Percentiles rank a stretch among this genome's conserved stretches.
These are phyloP conservation scores for Mirza zaza DNA, from an alignment of 2,113 vertebrate genomes.

Conservation along the genomic window DNA sequence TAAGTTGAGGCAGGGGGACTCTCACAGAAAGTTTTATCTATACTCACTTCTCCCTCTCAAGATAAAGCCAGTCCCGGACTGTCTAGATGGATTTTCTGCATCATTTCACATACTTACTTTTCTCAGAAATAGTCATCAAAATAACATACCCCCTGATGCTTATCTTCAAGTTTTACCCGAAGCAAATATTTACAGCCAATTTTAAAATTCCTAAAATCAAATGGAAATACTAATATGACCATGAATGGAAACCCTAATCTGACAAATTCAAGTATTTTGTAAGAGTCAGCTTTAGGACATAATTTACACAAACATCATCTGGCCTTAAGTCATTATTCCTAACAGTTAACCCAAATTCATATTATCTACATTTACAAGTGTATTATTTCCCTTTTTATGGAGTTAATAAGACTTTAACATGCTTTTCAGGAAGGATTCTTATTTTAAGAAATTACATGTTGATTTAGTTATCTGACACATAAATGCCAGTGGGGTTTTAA, in stretches of 20 bases:
- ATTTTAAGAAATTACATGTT: conserved; percentile 13
- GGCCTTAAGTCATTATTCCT: neutral
- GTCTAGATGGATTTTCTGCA: conserved; percentile 71
- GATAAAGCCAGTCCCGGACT: conserved; percentile 48
- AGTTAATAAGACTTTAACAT: neutral
- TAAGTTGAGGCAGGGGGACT: neutral
- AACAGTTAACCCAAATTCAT: neutral
- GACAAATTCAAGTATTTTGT: conserved; percentile 46
- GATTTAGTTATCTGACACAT: neutral
- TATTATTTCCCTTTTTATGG: neutral
- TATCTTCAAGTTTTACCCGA: conserved; percentile 74
- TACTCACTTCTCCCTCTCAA: neutral
- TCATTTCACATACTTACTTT: conserved; percentile 68
- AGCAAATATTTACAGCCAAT: conserved; percentile 74
- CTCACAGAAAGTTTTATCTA: neutral
- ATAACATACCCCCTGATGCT: conserved; percentile 49
- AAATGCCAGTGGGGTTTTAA: neutral
- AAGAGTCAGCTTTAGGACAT: conserved; percentile 49
- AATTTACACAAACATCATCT: conserved; percentile 41
- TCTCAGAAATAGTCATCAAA: conserved; percentile 60
- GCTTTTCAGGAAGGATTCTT: conserved; percentile 31
- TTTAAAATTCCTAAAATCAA: conserved; percentile 77
- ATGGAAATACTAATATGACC: conserved; percentile 44
- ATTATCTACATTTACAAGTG: conserved; percentile 39
- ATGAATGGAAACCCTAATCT: conserved; percentile 53